Conservation (phyloP, 2,113 vertebrate genomes). For the Steatornis caripensis region DNA sequence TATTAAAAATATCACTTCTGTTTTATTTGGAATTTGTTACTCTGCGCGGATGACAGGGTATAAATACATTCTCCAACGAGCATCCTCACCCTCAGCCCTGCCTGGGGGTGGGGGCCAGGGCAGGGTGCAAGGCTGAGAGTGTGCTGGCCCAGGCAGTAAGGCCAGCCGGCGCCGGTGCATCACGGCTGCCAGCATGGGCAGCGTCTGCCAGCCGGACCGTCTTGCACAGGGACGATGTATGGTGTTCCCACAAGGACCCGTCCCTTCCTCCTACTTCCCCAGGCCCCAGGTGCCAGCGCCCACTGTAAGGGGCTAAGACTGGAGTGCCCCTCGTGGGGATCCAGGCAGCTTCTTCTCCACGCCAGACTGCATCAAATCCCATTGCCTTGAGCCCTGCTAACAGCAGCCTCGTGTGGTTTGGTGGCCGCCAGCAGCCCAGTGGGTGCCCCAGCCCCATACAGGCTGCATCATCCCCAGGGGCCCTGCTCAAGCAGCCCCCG, state of each 20-base stretch:
- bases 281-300: not conserved
- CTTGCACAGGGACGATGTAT: not conserved
- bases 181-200: constrained; percentile 45
- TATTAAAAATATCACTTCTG: constrained; percentile 70
- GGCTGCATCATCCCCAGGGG: not conserved
- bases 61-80: constrained; percentile 66
- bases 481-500: not conserved
- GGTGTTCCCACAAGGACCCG: not conserved
- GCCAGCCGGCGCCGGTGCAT: constrained; percentile 29
- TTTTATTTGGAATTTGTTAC: constrained; percentile 68
- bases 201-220: constrained; percentile 52
- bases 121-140: not conserved
- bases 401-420: accelerated
- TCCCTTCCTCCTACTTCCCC: not conserved
- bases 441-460: not conserved
- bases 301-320: not conserved
- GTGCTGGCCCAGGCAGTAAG: not conserved
- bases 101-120: accelerated
- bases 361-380: not conserved
- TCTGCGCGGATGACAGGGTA: constrained; percentile 52
- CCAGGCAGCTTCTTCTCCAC: not conserved
- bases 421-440: not conserved
- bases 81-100: constrained; percentile 15
- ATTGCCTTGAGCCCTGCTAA: not conserved
- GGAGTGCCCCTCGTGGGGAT: not conserved